Base-by-base conservation (phyloP, 2,888 invertebrate genomes). In the Bembecia ichneumoniformis region DNA sequence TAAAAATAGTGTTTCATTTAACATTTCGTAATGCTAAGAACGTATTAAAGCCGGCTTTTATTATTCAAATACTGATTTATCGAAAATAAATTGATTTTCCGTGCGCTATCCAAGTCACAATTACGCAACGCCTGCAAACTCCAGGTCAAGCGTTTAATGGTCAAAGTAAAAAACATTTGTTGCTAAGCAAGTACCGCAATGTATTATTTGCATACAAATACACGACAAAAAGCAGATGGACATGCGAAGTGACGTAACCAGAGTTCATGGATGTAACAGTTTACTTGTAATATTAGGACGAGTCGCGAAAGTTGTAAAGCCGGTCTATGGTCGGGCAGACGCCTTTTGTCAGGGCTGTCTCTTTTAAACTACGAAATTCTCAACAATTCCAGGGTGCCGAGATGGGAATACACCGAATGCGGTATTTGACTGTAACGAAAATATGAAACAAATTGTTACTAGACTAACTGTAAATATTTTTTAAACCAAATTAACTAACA, bases 281-380 rank as follows among this genome's bases (percentile, higher is more conserved):
- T 75, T 64, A 74, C 66, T 70, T 66, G 69, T 68, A 73, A 68
- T 75, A 75, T 74, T 71, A 67, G 74, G 78, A 81, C 74, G 74
- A 73, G 63, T 60, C 68, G 78, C 77, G 82, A 83, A 83, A 83
- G 83, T 83, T 74, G 82, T 66, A 54, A 56, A 58, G 62, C 74
- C 64, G 66, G 77, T 77, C 60, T 40, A 28, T 11, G 17, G 5
- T 44, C 16, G 13, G 13, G 44, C 9, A 9, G 44, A 16, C 44
- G 44, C 40, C 40, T 40, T 13, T 14, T 13, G 14, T 40, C 14
- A 40, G 40, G 40, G 40, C 14, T 40, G 40, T 13, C 40, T 13
- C 40, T 9, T 5, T n/a, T n/a, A n/a, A n/a, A n/a, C n/a, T n/a
- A n/a, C n/a, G n/a, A n/a, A n/a, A n/a, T n/a, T n/a, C n/a, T n/a